Evolutionary conservation across 30 jellyfish, hydroid and myxozoan genomes (phyloP).

Genomic region (Hydra vulgaris): DNA sequence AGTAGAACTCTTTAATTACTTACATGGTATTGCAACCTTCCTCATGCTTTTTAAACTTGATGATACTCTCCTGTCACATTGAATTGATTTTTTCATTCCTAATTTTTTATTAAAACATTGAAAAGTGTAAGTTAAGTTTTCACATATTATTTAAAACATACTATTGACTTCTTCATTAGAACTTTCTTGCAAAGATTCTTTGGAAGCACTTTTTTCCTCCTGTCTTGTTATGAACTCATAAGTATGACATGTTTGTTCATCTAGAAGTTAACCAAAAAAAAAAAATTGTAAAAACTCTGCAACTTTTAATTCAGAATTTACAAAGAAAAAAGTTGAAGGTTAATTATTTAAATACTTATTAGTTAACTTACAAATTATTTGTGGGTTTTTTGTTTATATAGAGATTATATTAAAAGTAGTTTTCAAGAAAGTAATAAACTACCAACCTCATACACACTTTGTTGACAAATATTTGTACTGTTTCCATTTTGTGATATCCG

Average conservation of each 20-base stretch:
- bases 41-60: background rate
- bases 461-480: background rate
- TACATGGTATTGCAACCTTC: background rate
- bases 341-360: background rate
- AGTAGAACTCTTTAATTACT: background rate
- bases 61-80: background rate
- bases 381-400: background rate
- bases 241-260: background rate
- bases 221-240: background rate
- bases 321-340: no score
- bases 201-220: background rate
- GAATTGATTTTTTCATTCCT: background rate
- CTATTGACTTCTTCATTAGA: background rate
- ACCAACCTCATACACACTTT: background rate
- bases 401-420: background rate
- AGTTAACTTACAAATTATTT: background rate
- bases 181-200: background rate
- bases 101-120: background rate
- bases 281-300: background rate
- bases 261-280: background rate
- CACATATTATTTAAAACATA: background rate
- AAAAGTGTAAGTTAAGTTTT: background rate
- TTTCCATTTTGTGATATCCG: background rate
- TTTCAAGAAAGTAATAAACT: background rate
- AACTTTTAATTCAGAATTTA: background rate